These are phyloP conservation scores for Vanessa tameamea DNA, from an alignment of 1,140 invertebrate species.

Conservation along the genomic window DNA sequence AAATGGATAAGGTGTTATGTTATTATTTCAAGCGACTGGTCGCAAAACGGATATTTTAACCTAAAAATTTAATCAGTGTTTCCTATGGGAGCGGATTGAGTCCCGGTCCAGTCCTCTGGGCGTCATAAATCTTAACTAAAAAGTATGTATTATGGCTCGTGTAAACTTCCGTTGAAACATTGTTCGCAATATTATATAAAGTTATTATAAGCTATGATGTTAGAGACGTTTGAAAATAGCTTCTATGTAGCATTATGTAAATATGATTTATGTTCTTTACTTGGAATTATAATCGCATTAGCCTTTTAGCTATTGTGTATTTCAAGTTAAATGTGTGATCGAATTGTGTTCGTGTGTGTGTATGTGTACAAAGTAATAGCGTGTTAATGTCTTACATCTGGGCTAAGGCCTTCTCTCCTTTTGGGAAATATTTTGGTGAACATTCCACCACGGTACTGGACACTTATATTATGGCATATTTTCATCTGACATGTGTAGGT, in stretches of 20 bases:
- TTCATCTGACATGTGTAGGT: too few species aligned
- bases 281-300: too few species aligned
- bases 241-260: neutral
- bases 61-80: slow-evolving; percentile 33
- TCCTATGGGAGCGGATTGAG: slow-evolving; percentile 24
- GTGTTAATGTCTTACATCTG: too few species aligned
- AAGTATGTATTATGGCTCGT: slow-evolving; percentile 14
- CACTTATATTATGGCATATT: too few species aligned
- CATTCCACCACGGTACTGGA: too few species aligned
- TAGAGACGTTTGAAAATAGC: neutral
- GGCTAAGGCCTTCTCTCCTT: too few species aligned
- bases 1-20: neutral
- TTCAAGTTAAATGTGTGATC: too few species aligned
- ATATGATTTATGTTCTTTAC: too few species aligned
- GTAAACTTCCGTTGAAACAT: slow-evolving; percentile 10
- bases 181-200: slow-evolving; percentile 14
- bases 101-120: slow-evolving; percentile 20
- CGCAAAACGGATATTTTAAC: slow-evolving; percentile 20
- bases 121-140: slow-evolving; percentile 31
- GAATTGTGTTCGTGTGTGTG: too few species aligned
- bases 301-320: too few species aligned
- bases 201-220: slow-evolving; percentile 10
- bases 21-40: neutral
- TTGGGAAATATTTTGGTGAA: too few species aligned
- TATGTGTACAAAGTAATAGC: too few species aligned